A percentile compares a stretch with the other conserved stretches of the same genome.
phyloP scores from a whole-genome alignment of 1,140 invertebrate species.

The Megalopta genalis region DNA sequence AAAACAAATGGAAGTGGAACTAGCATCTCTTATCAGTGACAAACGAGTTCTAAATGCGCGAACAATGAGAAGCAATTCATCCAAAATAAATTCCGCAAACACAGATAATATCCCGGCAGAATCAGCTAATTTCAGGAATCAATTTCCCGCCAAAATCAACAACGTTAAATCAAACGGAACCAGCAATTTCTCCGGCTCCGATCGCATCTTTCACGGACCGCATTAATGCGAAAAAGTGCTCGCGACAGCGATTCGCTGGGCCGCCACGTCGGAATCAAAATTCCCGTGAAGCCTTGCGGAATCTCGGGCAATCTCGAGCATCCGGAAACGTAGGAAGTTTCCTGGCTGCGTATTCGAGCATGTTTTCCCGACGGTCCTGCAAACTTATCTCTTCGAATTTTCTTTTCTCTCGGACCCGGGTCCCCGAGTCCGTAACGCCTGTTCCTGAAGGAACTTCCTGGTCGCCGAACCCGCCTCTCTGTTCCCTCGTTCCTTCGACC shows the following conservation, averaged over 20 bases:
- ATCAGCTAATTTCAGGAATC: too few relatives aligned
- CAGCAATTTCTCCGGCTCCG: neutral
- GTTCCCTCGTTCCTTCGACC: neutral
- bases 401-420: neutral
- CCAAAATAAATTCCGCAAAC: too few relatives aligned
- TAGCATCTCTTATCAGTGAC: too few relatives aligned
- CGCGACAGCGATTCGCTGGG: neutral
- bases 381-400: slow-evolving; percentile 14
- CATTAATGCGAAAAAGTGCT: neutral
- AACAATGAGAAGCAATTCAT: too few relatives aligned
- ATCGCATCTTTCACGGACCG: neutral
- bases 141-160: too few relatives aligned
- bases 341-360: neutral
- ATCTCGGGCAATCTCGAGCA: neutral
- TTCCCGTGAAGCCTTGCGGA: slow-evolving; percentile 4
- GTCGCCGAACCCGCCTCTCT: neutral
- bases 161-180: neutral
- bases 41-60: too few relatives aligned
- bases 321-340: neutral
- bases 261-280: slow-evolving; percentile 4
- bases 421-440: neutral
- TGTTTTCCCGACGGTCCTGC: neutral
- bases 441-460: neutral
- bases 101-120: too few relatives aligned
- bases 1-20: too few relatives aligned